Evolutionary conservation across 2,888 invertebrate species (phyloP), one percentile per base, ranked within the genome.

Genomic region (Drosophila meridiana): DNA sequence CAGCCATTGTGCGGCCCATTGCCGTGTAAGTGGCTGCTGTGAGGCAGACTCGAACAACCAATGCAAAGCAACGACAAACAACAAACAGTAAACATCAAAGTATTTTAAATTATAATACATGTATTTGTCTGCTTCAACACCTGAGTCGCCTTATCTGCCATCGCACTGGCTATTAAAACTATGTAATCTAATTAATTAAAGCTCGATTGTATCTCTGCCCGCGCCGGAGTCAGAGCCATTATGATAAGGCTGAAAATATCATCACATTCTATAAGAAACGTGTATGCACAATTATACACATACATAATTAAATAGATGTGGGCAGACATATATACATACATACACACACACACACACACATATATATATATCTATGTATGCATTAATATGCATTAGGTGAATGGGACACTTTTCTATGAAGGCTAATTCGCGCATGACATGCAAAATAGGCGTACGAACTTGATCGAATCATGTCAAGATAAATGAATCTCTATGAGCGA

Each of bases 1-100:
- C 28, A 13, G 63, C 57, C 34, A 69, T 69, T 78, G 71, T 82
- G 53, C 42, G 38, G 58, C 45, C 58, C 69, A 82, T 75, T 75
- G 71, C 76, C 75, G 62, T 76, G 67, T 74, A 82, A 85, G 82
- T 82, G 82, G 40, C 68, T 75, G 66, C 45, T 7, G 14, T 40
- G 40, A 6, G 40, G 14, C 42, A 42, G 13, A 7, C 14, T 48
- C 14, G 5, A 7, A n/a, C 20, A 5, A 34, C 9, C 11, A 4
- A 3, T 4, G 14, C 45, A 26, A 26, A 26, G 13, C 26, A 47
- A 28, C 28, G 14, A 28, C 13, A 20, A 20, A 28, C 28, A 28
- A 4, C 3, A 8, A 20, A 20, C 34, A 52, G 1, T 13, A 20
- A 20, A 34, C 52, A 34, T 52, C 34, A 36, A 52, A 52, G 34